Base-by-base conservation (phyloP, 2,113 vertebrate genomes). In the Lathamus discolor region DNA sequence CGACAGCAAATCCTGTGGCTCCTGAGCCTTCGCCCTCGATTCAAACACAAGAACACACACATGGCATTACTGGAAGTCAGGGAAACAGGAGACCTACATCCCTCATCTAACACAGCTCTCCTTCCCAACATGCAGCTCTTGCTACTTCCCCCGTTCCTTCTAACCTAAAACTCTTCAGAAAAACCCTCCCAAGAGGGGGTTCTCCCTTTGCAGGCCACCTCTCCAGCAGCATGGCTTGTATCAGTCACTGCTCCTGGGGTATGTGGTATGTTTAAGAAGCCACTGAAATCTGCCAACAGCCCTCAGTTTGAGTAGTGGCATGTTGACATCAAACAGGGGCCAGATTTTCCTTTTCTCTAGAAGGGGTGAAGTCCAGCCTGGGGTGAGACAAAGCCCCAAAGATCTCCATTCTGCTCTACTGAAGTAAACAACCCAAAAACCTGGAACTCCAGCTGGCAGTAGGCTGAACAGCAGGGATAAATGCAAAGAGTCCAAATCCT, bases 251-350 rank as follows among this genome's bases (percentile, higher is more conserved):
- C 17, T 8, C 13, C 0, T 5, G 23, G 43, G 31, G 17, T 8
- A 46, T 2, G 1, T 1, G 6, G 49, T 2, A 9, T 2, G 9
- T 39, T 37, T 37, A 18, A 46, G 57, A 35, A 46, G 59, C 13
- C 25, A 43, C 25, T 52, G 37, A 59, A 31, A 44, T 10, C 22
- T 0, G 17, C 41, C 41, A 41, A 7, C 16, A 55, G 19, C 55
- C 52, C 59, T n/a, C 49, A 16, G 10, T 4, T 20, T 62, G 55
- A 55, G 44, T 2, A 61, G 62, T 7, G 31, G 64, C 17, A 12
- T 33, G 28, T 75, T 29, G 33, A 59, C 29, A 73, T 27, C 66
- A 64, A 18, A 33, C 1, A 35, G 33, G 25, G 22, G 35, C 33
- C 39, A 31, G 31, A 44, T 8, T 28, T 27, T 11, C 5, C 9